Base-by-base conservation (phyloP, 2,888 invertebrate species). In the Acleris sparsana region DNA sequence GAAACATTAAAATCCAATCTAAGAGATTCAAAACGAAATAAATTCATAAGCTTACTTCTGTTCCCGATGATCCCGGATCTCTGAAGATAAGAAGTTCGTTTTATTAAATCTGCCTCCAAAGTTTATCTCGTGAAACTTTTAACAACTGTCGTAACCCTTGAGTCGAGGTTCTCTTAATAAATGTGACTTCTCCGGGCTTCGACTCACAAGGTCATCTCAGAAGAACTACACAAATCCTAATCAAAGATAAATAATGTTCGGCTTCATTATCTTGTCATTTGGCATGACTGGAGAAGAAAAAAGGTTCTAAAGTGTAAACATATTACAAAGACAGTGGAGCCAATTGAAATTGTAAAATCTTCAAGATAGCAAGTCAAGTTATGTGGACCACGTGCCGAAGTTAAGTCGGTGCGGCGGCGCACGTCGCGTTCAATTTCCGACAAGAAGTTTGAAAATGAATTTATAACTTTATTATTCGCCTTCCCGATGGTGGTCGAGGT, bases 91-190 rank as follows among this genome's bases (percentile, higher is more conserved):
- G 52, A 52, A 53, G 48, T 64, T 39, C 25, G 39, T 64, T 53
- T 64, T 59, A 64, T 64, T 64, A 64, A 55, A 59, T 49, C 53
- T 39, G 56, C 44, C 16, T 16, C 22, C 43, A n/a, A 43, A 55
- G 22, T 55, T 18, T 57, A 57, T 53, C 53, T 59, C 25, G 63
- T 4, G 20, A 59, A 63, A 64, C 58, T 64, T 64, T 64, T 53
- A 64, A 64, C 53, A 64, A 64, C 53, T 63, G 63, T 63, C 63
- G 44, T 56, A 58, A 58, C 58, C 48, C 33, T 33, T 25, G 33
- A 33, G 11, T 11, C 33, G 33, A 33, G 33, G 3, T 25, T 25
- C 33, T 29, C 33, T 55, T 55, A 55, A 20, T 55, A 39, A 55
- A 20, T n/a, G 16, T 44, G n/a, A 44, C 16, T 44, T 13, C 5